These are phyloP conservation scores for Euborellia annulipes DNA, from an alignment of 1,140 invertebrate species.

Conservation along the genomic window DNA sequence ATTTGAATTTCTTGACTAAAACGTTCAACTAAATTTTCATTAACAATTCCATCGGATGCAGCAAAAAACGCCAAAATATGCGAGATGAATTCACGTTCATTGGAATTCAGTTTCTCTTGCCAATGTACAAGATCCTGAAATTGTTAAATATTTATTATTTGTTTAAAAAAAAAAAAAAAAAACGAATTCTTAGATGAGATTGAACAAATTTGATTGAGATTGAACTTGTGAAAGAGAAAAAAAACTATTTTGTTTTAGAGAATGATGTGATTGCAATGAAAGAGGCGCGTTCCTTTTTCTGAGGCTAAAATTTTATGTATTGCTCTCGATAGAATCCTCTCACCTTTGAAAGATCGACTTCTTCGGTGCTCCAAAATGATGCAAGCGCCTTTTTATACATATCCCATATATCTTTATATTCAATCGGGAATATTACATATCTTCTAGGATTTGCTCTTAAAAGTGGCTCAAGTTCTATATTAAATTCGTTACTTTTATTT, in stretches of 20 bases:
- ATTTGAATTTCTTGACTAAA: slow-evolving; percentile 97
- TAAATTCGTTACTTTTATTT: slow-evolving; percentile 10
- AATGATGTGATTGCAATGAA: too few species aligned
- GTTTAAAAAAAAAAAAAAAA: too few species aligned
- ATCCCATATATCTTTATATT: slow-evolving; percentile 44
- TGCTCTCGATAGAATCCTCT: too few species aligned
- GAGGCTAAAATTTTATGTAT: too few species aligned
- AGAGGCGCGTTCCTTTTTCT: too few species aligned
- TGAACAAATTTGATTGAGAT: too few species aligned
- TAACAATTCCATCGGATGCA: slow-evolving; percentile 98
- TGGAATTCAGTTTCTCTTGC: slow-evolving; percentile 63
- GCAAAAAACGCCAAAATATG: slow-evolving; percentile 98
- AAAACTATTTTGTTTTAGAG: too few species aligned
- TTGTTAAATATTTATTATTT: too few species aligned
- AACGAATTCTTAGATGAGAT: too few species aligned
- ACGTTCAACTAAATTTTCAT: slow-evolving; percentile 95
- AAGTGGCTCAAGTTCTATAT: slow-evolving; percentile 36
- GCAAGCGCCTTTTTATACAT: slow-evolving; percentile 62
- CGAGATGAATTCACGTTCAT: slow-evolving; percentile 89
- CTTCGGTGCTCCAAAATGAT: slow-evolving; percentile 58
- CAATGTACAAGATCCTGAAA: slow-evolving; percentile 71
- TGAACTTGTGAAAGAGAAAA: too few species aligned
- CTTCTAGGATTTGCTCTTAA: slow-evolving; percentile 41
- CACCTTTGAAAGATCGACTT: slow-evolving; percentile 35
- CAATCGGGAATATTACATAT: slow-evolving; percentile 51